Percentiles rank a stretch among this genome's conserved stretches.
Conservation (phyloP, 2,888 invertebrate genomes). For the Hirtodrosophila trivittata region DNA sequence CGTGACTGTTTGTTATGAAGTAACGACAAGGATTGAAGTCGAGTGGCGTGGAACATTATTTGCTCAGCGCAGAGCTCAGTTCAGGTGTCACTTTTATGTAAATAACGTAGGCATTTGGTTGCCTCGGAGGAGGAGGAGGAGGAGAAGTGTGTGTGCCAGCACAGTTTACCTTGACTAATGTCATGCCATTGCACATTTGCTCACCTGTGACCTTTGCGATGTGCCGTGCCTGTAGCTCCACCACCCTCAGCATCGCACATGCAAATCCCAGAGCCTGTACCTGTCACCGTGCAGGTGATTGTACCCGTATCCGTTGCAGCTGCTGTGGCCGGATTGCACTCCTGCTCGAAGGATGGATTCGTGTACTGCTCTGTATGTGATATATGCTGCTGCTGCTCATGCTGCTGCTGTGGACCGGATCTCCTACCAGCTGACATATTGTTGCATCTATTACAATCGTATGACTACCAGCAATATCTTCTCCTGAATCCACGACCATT, state of each 20-base stretch:
- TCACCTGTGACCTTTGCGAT: slow-evolving; percentile 88
- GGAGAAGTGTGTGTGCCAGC: too few species aligned
- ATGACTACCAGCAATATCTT: neutral
- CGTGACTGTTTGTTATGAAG: slow-evolving; percentile 12
- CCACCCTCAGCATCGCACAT: slow-evolving; percentile 56
- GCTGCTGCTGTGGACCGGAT: slow-evolving; percentile 51
- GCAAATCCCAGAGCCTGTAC: slow-evolving; percentile 15
- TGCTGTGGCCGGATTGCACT: slow-evolving; percentile 34
- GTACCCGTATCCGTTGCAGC: slow-evolving; percentile 41
- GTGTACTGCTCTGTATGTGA: slow-evolving; percentile 69
- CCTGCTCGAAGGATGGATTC: slow-evolving; percentile 80
- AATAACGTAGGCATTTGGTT: slow-evolving; percentile 23
- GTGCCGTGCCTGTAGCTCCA: slow-evolving; percentile 85
- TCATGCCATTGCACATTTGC: slow-evolving; percentile 61
- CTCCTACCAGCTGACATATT: slow-evolving; percentile 72
- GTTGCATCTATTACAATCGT: slow-evolving; percentile 53
- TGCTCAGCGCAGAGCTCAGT: slow-evolving; percentile 9
- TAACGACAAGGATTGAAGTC: neutral
- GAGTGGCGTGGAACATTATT: slow-evolving; percentile 26
- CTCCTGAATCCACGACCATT: slow-evolving; percentile 35
- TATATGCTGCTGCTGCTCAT: too few species aligned
- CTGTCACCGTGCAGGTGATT: slow-evolving; percentile 57
- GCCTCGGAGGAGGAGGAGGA: slow-evolving; percentile 1
- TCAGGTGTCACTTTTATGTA: slow-evolving; percentile 64
- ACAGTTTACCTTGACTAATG: slow-evolving; percentile 40